These are phyloP conservation scores for Drosophila basisetae DNA, from an alignment of 2,888 invertebrate species.

Conservation along the genomic window DNA sequence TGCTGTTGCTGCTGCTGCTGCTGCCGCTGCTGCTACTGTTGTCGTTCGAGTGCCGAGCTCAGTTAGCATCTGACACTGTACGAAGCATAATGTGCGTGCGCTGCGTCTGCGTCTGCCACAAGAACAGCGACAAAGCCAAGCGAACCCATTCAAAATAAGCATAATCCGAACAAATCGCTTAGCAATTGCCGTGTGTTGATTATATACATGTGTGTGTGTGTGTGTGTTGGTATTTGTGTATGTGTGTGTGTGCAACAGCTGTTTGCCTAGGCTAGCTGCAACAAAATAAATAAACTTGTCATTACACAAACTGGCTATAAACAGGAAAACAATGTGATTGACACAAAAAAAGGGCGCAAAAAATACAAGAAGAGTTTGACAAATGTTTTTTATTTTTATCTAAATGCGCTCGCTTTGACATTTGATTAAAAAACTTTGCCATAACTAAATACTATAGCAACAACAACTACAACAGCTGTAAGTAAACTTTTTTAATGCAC, in stretches of 20 bases:
- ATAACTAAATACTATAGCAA: constrained; percentile 23
- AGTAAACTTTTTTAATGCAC: constrained; percentile 17
- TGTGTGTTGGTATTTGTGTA: background rate
- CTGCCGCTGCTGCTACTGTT: constrained; percentile 12
- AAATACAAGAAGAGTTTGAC: constrained; percentile 9
- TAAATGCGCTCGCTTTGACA: constrained; percentile 34
- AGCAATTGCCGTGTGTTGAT: constrained; percentile 4
- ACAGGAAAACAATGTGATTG: constrained; percentile 21
- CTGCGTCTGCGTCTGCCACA: constrained; percentile 17
- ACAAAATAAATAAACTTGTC: constrained; percentile 41
- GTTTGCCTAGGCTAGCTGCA: constrained; percentile 40
- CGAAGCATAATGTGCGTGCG: constrained; percentile 69
- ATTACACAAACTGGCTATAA: constrained; percentile 28
- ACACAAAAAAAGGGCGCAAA: constrained; percentile 10
- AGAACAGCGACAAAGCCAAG: constrained; percentile 9
- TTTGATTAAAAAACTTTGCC: constrained; percentile 71
- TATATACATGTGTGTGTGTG: background rate
- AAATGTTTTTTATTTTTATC: constrained; percentile 26
- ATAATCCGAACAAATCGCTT: background rate
- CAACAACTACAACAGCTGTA: constrained; percentile 18
- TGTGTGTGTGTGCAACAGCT: constrained; percentile 59
- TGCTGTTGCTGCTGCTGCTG: constrained; percentile 1
- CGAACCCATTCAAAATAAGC: constrained; percentile 4
- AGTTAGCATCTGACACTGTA: constrained; percentile 67
- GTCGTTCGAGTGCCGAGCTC: constrained; percentile 33